Base-by-base conservation (phyloP, 2,888 invertebrate species). In the Parelbella ahira region DNA sequence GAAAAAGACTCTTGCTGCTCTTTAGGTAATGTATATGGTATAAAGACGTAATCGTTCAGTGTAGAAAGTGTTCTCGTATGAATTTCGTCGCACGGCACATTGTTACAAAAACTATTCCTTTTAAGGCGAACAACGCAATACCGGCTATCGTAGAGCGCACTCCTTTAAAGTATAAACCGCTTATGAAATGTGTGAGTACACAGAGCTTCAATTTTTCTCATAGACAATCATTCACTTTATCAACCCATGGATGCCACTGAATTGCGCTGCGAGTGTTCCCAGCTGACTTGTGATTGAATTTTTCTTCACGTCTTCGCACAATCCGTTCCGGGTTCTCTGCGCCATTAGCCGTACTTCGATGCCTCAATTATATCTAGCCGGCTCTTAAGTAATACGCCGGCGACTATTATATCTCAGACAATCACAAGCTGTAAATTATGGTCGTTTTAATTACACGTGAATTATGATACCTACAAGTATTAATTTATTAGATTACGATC, bases 131-230 rank as follows among this genome's bases (percentile, higher is more conserved):
- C 59, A 56, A 63, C 68, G 73, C 68, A 70, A 71, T 69, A 68
- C 68, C 57, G 60, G 67, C 72, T 73, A 70, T 77, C 72, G 58
- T 59, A 50, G 60, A 47, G 57, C 50, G 54, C 72, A 68, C 69
- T 68, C 79, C 76, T 81, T 81, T 76, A 77, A 75, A 67, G 77
- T 68, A 63, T 69, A 72, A 73, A 72, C 68, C 54, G 74, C 71
- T 81, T 81, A 78, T 74, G 77, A 75, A 78, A 80, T 72, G 73
- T 72, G 70, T 68, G 69, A 61, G 60, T 60, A 56, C 53, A 48
- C 53, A 54, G 53, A 51, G 61, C 56, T 60, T 54, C 54, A 56
- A 64, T 67, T 71, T 73, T 84, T 83, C 81, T 76, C 81, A 81
- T 76, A 67, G 68, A 54, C 58, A 58, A 59, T 56, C 56, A 53